Evolutionary conservation across 2,888 invertebrate genomes (phyloP).

Genomic region (Patella ulyssiponensis): DNA sequence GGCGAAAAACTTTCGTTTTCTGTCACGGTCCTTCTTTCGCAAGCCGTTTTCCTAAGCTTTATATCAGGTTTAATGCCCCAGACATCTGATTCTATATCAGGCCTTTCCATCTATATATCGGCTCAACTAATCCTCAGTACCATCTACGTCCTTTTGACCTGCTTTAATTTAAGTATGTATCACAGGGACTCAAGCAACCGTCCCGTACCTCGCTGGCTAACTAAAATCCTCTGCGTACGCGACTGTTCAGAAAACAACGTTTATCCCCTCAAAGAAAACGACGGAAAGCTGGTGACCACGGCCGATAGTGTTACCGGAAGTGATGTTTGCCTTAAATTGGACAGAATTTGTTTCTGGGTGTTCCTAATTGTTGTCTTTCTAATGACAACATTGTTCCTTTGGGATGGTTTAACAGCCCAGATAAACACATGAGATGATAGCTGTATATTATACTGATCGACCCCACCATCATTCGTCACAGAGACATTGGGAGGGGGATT

Average conservation of each 20-base stretch:
- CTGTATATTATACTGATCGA: neutral
- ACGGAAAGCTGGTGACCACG: neutral
- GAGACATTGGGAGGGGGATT: too few species aligned
- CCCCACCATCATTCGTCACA: neutral
- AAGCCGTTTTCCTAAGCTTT: neutral
- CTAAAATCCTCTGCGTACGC: neutral
- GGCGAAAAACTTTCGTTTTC: slow-evolving; percentile 1
- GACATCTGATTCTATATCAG: neutral
- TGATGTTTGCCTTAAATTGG: neutral
- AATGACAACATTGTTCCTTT: neutral
- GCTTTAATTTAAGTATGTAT: neutral
- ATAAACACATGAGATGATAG: neutral
- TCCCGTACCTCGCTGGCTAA: neutral
- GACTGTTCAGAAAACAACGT: neutral
- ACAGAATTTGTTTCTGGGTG: neutral
- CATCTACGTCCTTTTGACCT: neutral
- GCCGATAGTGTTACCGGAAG: neutral
- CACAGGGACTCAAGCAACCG: neutral
- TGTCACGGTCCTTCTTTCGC: neutral
- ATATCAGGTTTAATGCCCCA: neutral
- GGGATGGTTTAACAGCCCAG: neutral
- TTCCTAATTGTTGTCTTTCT: neutral
- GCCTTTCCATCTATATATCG: neutral
- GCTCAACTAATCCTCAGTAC: neutral
- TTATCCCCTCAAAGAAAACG: neutral